Base-by-base conservation (phyloP, 2,113 vertebrate genomes). In the Coturnix japonica region DNA sequence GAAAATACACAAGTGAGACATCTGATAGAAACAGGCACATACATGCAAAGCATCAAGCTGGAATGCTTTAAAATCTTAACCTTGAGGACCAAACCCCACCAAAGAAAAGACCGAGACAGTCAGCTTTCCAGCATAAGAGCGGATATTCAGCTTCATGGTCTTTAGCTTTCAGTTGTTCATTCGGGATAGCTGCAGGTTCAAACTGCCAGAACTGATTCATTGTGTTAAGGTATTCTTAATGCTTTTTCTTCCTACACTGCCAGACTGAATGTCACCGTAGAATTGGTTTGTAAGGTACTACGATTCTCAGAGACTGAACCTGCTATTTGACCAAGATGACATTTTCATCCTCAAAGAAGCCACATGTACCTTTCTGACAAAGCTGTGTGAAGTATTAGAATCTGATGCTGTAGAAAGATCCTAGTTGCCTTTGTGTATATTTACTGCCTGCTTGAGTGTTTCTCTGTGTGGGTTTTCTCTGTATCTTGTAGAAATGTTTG, bases 391-490 rank as follows among this genome's bases (percentile, higher is more conserved):
- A 99, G 98, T 98, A 98, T 98, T 99, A 99, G 98, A 99, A 98
- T 98, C 98, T 97, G 98, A 99, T 98, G 98, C 98, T 99, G 98
- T 99, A 99, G 99, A 99, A 98, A 98, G 98, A 99, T 99, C 99
- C 99, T 99, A 99, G 99, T 99, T 99, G 99, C 99, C 99, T 99
- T 99, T 98, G 99, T 99, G 99, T 99, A 98, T 98, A 99, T 98
- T 98, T 98, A 98, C 98, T 99, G 99, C 99, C 99, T 99, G 99
- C 99, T 99, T 99, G 98, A 99, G 98, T 99, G 98, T 99, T 99
- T 98, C 98, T 99, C 97, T 99, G 98, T 98, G 99, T 99, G 98
- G 98, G 97, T 98, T 99, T 99, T 98, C 98, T 98, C 98, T 99
- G 98, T 99, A 98, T 98, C 98, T 98, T 94, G 98, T 99, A 99